Conservation (phyloP, 2,113 vertebrate genomes). For the Microcebus griseorufus region DNA sequence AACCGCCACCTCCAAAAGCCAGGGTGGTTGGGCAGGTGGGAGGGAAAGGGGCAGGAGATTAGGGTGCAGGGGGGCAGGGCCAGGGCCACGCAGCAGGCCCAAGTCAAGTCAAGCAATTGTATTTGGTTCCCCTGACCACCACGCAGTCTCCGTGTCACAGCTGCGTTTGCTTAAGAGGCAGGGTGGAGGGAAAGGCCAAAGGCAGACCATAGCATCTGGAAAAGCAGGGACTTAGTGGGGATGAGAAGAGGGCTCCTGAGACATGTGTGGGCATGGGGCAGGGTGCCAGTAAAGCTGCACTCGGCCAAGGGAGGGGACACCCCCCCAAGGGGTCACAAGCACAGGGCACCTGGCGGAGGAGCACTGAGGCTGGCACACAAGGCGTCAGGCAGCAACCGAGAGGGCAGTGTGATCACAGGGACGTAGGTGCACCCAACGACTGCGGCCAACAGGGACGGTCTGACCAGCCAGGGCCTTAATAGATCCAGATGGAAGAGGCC, state of each 20-base stretch:
- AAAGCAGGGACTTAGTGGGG: not conserved
- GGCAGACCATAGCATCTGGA: not conserved
- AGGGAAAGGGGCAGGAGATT: not conserved
- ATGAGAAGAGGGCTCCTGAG: not conserved
- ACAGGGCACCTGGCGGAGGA: not conserved
- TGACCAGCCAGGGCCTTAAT: not conserved
- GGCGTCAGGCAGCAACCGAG: not conserved
- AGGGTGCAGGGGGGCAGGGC: no score
- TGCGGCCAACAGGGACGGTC: not conserved
- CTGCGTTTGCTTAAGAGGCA: not conserved
- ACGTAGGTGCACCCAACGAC: no score
- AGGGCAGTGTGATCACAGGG: not conserved
- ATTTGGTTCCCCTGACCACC: not conserved
- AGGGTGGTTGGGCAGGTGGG: not conserved
- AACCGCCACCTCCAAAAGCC: fast-evolving
- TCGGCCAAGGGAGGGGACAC: not conserved
- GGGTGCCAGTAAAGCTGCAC: not conserved
- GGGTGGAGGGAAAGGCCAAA: not conserved
- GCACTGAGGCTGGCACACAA: not conserved
- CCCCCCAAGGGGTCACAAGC: not conserved
- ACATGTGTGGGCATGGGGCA: not conserved
- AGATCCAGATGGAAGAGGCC: not conserved
- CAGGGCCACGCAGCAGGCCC: not conserved
- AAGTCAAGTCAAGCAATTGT: not conserved
- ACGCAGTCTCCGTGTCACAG: fast-evolving